Conservation (phyloP, 2,888 invertebrate genomes). For the Acleris emargana region DNA sequence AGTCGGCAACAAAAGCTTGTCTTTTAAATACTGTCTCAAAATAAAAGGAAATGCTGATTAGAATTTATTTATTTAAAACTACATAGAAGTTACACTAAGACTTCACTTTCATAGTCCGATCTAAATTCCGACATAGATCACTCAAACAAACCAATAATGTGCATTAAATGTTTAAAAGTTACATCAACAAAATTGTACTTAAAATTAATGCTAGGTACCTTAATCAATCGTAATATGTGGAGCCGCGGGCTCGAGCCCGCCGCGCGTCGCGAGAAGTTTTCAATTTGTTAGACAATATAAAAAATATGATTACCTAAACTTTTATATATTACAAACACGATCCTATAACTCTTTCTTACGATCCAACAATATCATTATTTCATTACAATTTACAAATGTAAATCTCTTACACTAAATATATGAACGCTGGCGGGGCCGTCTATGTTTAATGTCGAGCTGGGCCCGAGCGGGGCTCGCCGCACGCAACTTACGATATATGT, state of each 20-base stretch:
- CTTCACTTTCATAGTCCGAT: slow-evolving; percentile 65
- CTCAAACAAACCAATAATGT: slow-evolving; percentile 71
- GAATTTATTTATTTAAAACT: slow-evolving; percentile 79
- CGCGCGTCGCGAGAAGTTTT: background rate
- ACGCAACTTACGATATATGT: slow-evolving; percentile 50
- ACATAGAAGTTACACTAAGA: slow-evolving; percentile 74
- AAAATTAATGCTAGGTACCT: slow-evolving; percentile 65
- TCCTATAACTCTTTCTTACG: slow-evolving; percentile 32
- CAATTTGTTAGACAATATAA: slow-evolving; percentile 65
- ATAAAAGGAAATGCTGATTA: slow-evolving; percentile 60
- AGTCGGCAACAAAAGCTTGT: too few relatives aligned
- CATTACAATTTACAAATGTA: slow-evolving; percentile 76
- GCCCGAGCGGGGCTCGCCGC: slow-evolving; percentile 27
- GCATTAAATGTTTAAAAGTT: slow-evolving; percentile 68
- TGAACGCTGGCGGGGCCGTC: slow-evolving; percentile 47
- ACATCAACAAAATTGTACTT: slow-evolving; percentile 81
- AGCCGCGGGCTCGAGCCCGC: slow-evolving; percentile 9
- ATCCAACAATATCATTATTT: slow-evolving; percentile 79
- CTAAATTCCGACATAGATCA: slow-evolving; percentile 72
- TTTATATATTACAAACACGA: slow-evolving; percentile 75
- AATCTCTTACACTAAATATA: slow-evolving; percentile 64
- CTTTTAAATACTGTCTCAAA: slow-evolving; percentile 20
- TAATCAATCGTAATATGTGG: slow-evolving; percentile 58
- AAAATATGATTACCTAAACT: slow-evolving; percentile 56
- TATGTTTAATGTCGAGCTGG: slow-evolving; percentile 14